phyloP scores from a whole-genome alignment of 2,888 invertebrate genomes.

The Ornithoptera alexandrae region DNA sequence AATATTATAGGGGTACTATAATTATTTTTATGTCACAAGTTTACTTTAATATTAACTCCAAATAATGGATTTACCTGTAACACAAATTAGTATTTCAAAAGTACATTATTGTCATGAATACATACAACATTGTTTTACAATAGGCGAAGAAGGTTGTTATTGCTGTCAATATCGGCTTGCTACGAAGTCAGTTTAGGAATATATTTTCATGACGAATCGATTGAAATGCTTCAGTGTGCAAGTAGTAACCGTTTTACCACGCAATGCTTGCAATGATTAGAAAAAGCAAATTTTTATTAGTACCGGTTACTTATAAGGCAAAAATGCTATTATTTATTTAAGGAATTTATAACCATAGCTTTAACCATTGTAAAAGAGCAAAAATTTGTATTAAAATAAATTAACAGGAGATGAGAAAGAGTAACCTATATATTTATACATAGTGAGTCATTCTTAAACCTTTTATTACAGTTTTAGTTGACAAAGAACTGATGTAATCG shows the following conservation, averaged over 20 bases:
- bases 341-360: no score
- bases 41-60: background rate
- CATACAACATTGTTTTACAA: conserved; percentile 29
- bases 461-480: no score
- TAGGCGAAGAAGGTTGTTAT: conserved; percentile 37
- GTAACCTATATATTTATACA: no score
- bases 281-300: conserved; percentile 5
- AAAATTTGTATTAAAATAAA: no score
- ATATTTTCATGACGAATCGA: conserved; percentile 44
- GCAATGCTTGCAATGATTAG: conserved; percentile 19
- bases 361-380: no score
- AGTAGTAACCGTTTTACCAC: conserved; percentile 15
- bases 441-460: no score
- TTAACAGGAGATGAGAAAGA: no score
- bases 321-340: no score
- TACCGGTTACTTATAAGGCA: no score
- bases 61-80: background rate
- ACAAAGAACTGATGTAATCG: no score
- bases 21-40: background rate
- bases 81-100: background rate
- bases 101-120: conserved; percentile 14
- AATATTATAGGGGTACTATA: background rate
- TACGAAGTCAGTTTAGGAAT: conserved; percentile 38
- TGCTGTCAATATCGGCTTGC: conserved; percentile 43
- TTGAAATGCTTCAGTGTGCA: conserved; percentile 37